Conservation (phyloP, 2,797 vertebrate species). For the Darevskia nairensis region DNA sequence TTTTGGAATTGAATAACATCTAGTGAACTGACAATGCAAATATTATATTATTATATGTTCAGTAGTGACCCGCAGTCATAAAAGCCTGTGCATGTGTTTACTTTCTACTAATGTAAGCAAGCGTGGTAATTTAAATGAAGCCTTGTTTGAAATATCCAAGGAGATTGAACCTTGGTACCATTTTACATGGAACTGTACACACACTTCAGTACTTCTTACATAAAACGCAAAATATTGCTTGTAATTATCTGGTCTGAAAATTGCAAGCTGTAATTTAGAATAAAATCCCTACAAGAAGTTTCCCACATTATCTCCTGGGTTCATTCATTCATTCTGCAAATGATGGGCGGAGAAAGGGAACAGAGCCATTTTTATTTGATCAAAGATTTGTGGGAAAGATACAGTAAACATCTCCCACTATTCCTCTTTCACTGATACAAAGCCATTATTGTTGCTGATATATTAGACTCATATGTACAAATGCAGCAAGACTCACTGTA, state of each 20-base stretch:
- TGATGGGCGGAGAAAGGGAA: not conserved
- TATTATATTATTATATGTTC: not conserved
- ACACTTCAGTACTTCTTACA: not conserved
- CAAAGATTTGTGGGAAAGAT: not conserved
- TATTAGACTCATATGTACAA: not conserved
- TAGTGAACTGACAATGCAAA: not conserved
- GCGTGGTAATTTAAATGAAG: not conserved
- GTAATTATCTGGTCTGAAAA: constrained; percentile 10
- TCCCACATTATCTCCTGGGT: not conserved
- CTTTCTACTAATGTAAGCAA: not conserved
- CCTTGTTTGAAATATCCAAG: not conserved
- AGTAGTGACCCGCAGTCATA: not conserved
- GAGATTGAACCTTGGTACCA: not conserved
- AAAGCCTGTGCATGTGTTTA: not conserved
- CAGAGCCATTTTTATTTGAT: not conserved
- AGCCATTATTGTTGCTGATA: not conserved
- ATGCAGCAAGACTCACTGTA: not conserved
- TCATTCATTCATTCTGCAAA: not conserved
- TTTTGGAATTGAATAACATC: not conserved
- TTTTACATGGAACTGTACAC: not conserved
- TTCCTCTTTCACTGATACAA: not conserved
- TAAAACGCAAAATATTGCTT: not conserved
- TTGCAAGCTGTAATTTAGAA: constrained; percentile 17
- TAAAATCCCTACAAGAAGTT: constrained; percentile 19
- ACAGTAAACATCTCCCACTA: not conserved